Evolutionary conservation across 2,888 invertebrate genomes (phyloP).

Genomic region (Beris morrisii): DNA sequence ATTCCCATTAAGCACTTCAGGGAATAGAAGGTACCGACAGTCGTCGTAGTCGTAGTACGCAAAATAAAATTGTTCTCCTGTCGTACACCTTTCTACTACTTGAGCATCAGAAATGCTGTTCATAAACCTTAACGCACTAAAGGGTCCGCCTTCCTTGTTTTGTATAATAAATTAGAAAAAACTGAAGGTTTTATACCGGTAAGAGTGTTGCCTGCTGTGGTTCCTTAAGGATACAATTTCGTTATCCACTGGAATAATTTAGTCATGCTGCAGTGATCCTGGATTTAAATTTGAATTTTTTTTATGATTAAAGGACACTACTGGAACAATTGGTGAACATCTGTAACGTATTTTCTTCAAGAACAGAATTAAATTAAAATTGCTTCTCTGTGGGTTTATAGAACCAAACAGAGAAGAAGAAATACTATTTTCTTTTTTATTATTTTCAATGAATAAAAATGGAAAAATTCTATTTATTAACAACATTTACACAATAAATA

Average conservation of each 20-base stretch:
- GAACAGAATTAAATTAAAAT: too few species aligned
- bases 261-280: slow-evolving; percentile 26
- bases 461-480: slow-evolving; percentile 27
- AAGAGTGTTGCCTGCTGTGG: neutral
- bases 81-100: too few species aligned
- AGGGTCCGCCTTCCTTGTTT: neutral
- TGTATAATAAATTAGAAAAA: slow-evolving; percentile 20
- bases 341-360: too few species aligned
- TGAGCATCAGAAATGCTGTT: too few species aligned
- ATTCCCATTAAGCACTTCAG: too few species aligned
- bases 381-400: too few species aligned
- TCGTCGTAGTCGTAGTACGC: too few species aligned
- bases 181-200: slow-evolving; percentile 11
- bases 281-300: slow-evolving; percentile 21
- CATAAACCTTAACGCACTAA: too few species aligned
- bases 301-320: neutral
- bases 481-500: slow-evolving; percentile 29
- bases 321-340: neutral
- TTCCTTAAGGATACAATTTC: neutral
- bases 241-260: slow-evolving; percentile 23
- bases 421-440: too few species aligned
- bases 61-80: too few species aligned
- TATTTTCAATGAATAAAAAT: slow-evolving; percentile 1
- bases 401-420: too few species aligned
- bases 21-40: too few species aligned